Evolutionary conservation across 1,140 invertebrate genomes (phyloP).

Genomic region (Euura lappo): DNA sequence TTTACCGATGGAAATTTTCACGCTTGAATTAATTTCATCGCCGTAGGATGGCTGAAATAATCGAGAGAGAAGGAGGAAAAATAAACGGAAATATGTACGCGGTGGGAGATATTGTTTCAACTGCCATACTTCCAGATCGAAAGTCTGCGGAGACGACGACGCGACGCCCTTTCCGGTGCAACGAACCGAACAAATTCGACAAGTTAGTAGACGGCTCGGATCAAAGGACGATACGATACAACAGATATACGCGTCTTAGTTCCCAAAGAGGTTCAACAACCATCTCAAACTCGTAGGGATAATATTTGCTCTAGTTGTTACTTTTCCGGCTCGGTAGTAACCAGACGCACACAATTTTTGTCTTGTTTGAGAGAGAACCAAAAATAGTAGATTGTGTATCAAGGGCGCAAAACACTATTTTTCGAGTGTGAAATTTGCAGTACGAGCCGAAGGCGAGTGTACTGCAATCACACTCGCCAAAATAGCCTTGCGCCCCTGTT

Average conservation of each 20-base stretch:
- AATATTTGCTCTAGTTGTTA: not conserved
- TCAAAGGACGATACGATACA: not conserved
- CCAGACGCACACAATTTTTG: no score
- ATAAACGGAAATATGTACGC: not conserved
- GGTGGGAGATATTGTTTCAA: not conserved
- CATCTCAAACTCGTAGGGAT: not conserved
- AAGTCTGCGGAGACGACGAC: not conserved
- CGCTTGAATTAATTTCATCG: no score
- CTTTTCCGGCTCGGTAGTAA: no score
- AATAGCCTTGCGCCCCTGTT: no score
- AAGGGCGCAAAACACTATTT: no score
- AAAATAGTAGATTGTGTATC: no score
- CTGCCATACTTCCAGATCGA: not conserved
- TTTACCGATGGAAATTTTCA: no score
- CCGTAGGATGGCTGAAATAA: not conserved
- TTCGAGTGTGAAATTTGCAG: no score
- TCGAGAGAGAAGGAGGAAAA: not conserved
- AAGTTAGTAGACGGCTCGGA: not conserved
- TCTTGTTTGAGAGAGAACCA: no score
- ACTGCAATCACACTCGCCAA: no score
- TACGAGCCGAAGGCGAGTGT: no score
- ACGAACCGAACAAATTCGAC: constrained; percentile 4
- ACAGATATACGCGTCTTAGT: not conserved
- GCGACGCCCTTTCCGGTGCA: not conserved
- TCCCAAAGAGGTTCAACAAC: not conserved